phyloP scores from a whole-genome alignment of 2,888 invertebrate genomes.

The Xestia xanthographa region DNA sequence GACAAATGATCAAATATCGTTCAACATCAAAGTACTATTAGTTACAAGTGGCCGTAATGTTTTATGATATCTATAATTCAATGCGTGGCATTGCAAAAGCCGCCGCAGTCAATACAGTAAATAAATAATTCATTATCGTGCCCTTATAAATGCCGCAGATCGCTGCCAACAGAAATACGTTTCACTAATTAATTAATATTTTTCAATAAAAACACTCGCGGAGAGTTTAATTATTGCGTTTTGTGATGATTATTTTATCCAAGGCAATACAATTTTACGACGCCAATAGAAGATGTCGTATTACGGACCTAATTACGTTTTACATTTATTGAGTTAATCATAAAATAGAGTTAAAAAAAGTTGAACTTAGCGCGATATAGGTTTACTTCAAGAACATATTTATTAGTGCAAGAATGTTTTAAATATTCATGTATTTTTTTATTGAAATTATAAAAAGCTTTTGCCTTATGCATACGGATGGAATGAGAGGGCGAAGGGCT shows the following conservation, averaged over 20 bases:
- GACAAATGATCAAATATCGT: conserved; percentile 61
- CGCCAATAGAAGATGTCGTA: background rate
- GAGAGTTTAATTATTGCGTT: conserved; percentile 25
- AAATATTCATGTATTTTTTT: conserved; percentile 57
- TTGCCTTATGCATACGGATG: conserved; percentile 71
- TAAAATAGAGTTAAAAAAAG: background rate
- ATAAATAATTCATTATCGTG: conserved; percentile 69
- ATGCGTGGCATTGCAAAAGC: conserved; percentile 66
- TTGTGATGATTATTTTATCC: conserved; percentile 28
- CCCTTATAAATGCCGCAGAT: conserved; percentile 55
- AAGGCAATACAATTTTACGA: conserved; percentile 19
- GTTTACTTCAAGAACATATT: conserved; percentile 44
- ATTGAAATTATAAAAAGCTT: conserved; percentile 63
- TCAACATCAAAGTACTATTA: conserved; percentile 58
- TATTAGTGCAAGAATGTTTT: conserved; percentile 31
- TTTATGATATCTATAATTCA: conserved; percentile 68
- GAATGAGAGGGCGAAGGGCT: conserved; percentile 67
- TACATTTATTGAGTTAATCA: conserved; percentile 10
- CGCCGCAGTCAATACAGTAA: conserved; percentile 61
- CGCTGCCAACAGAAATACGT: conserved; percentile 50
- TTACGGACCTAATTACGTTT: background rate
- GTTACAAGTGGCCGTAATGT: conserved; percentile 61
- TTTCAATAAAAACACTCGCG: conserved; percentile 22
- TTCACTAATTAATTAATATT: conserved; percentile 26
- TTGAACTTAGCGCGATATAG: background rate